Evolutionary conservation across 2,888 invertebrate species (phyloP), one percentile per base, ranked within the genome.

Genomic region (Xanthia togata): DNA sequence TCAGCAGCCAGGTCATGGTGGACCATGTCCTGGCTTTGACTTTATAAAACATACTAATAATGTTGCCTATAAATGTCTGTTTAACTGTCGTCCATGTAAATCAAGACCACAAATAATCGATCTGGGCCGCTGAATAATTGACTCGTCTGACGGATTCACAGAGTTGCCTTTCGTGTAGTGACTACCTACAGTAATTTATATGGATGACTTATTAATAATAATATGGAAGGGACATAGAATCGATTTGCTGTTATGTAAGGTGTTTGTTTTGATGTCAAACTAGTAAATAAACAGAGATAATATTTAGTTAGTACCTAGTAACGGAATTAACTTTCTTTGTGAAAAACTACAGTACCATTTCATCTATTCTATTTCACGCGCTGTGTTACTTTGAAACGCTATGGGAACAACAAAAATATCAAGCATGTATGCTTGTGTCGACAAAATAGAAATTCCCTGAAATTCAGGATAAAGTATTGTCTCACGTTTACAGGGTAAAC

Each of bases 41-140:
- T 31, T 65, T 17, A 55, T 41, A 31, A 41, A 47, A 47, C 57
- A 17, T 38, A 26, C 50, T 44, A 20, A 14, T 44, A 11, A 59
- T 44, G 3, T 53, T 23, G 14, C 8, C 8, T 64, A n/a, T 26
- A 20, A 50, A 50, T n/a, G n/a, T n/a, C n/a, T n/a, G n/a, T n/a
- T n/a, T n/a, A n/a, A n/a, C n/a, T n/a, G n/a, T 20, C 20, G 73
- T 59, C 68, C 73, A 79, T 79, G 73, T 69, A 76, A 84, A 84
- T 80, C 73, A 84, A 80, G 84, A 53, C 60, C 20, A 38, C 20
- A 31, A 12, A 44, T 62, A 59, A 84, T 83, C 84, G 84, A 83
- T 80, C 55, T 53, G 23, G 0, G 4, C 23, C 17, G 1, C n/a
- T 83, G 73, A 84, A 84, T 84, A 76, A 83, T 83, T 80, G 38